phyloP scores from a whole-genome alignment of 2,888 invertebrate genomes.

The Megastigmus dorsalis region DNA sequence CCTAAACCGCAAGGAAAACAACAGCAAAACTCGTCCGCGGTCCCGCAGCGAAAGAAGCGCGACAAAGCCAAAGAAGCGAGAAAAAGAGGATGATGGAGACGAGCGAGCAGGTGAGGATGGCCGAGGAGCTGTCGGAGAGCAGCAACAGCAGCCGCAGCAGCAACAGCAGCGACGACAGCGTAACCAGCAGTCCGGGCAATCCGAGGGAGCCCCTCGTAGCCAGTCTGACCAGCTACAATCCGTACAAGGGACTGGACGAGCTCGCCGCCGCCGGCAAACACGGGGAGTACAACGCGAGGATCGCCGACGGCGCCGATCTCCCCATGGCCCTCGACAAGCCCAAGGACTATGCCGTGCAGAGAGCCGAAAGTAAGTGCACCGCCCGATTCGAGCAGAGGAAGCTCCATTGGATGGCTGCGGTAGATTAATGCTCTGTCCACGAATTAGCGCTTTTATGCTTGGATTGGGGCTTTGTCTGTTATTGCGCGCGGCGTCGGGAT shows the following conservation, averaged over 20 bases:
- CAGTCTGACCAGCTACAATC: neutral
- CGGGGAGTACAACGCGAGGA: neutral
- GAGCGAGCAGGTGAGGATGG: constrained; percentile 55
- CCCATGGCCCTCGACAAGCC: constrained; percentile 51
- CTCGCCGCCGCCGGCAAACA: neutral
- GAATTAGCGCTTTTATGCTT: no score
- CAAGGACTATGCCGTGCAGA: constrained; percentile 42
- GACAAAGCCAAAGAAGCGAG: neutral
- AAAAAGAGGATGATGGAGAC: constrained; percentile 60
- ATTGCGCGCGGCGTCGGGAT: no score
- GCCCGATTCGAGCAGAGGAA: no score
- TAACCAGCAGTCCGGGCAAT: no score
- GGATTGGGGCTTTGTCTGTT: no score
- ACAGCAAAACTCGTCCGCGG: no score
- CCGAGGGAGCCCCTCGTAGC: no score
- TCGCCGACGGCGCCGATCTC: constrained; percentile 14
- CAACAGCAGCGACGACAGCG: neutral
- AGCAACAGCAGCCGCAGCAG: constrained; percentile 58
- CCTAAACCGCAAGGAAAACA: no score
- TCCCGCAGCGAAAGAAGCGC: neutral
- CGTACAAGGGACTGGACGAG: constrained; percentile 26
- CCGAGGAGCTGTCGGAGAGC: constrained; percentile 63
- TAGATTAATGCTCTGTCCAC: no score
- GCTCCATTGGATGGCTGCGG: no score
- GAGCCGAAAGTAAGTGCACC: constrained; percentile 36